These are phyloP conservation scores for Thera britannica DNA, from an alignment of 2,888 invertebrate species.

Conservation along the genomic window DNA sequence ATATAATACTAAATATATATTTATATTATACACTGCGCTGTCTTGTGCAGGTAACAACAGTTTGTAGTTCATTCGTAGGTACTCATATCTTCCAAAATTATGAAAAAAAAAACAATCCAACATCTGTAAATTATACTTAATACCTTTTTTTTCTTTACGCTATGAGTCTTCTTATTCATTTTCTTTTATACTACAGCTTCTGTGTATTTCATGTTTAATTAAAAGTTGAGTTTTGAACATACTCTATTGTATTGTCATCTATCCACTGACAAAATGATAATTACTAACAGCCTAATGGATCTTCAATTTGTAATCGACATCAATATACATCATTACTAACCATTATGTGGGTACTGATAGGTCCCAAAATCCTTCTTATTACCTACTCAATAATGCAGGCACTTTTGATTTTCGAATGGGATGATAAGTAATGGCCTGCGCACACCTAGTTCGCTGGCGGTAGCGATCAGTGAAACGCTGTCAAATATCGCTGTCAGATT, in stretches of 20 bases:
- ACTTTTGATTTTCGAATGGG: constrained; percentile 7
- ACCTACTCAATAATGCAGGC: constrained; percentile 2
- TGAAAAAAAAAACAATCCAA: too few species aligned
- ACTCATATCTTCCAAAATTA: too few species aligned
- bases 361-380: not conserved
- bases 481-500: too few species aligned
- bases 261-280: not conserved
- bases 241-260: not conserved
- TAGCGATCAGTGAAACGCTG: too few species aligned
- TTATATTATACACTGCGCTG: constrained; percentile 50
- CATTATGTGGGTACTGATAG: not conserved
- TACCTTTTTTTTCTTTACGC: too few species aligned
- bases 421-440: too few species aligned
- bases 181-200: too few species aligned
- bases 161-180: too few species aligned
- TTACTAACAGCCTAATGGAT: not conserved
- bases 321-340: not conserved
- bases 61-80: too few species aligned
- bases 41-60: constrained; percentile 47
- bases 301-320: not conserved
- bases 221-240: constrained; percentile 2
- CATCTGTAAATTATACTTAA: too few species aligned
- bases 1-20: constrained; percentile 50
- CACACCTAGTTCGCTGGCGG: too few species aligned
- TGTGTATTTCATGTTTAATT: too few species aligned